phyloP scores from a whole-genome alignment of 2,113 vertebrate species.

The Macrotus californicus region DNA sequence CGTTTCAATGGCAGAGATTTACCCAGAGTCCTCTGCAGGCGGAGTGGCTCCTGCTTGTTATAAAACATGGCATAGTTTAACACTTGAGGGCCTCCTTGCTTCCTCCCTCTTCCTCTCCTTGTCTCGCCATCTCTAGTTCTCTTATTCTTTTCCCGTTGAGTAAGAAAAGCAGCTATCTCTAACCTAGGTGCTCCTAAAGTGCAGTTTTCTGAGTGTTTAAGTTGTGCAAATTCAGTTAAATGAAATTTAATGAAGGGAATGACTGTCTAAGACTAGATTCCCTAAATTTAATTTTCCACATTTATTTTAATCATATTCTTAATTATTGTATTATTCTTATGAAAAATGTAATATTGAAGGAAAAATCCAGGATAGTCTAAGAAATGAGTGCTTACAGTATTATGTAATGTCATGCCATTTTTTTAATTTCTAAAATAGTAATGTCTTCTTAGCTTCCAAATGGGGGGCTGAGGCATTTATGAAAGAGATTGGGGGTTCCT shows the following conservation, averaged over 20 bases:
- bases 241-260: background rate
- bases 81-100: too few species aligned
- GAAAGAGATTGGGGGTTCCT: background rate
- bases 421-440: background rate
- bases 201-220: background rate
- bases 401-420: background rate
- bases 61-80: background rate
- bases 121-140: rapidly evolving
- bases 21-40: background rate
- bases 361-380: background rate
- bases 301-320: background rate
- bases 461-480: background rate
- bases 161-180: background rate
- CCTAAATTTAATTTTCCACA: background rate
- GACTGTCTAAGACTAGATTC: background rate
- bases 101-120: too few species aligned
- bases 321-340: background rate
- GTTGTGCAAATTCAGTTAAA: background rate
- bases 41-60: background rate
- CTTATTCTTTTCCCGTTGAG: background rate
- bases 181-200: background rate
- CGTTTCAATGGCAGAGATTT: background rate
- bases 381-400: background rate
- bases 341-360: background rate
- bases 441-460: background rate